phyloP scores from a whole-genome alignment of 2,888 invertebrate species.

The Epinotia ramella region DNA sequence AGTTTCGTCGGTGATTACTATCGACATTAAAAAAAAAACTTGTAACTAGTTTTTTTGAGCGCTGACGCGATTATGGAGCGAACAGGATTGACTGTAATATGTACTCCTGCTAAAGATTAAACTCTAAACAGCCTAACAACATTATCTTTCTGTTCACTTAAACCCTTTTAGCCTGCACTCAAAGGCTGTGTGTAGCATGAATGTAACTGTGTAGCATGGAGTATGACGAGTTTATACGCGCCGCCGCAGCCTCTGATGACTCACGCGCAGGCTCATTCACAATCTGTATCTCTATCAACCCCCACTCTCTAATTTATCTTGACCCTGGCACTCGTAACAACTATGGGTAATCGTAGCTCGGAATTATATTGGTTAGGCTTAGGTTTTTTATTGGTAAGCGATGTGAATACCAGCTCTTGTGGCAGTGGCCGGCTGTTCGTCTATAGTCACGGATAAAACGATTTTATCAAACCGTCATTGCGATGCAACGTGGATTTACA shows the following conservation, averaged over 20 bases:
- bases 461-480: conserved; percentile 22
- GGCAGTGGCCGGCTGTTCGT: conserved; percentile 15
- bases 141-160: neutral
- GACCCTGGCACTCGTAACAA: neutral
- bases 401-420: neutral
- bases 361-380: neutral
- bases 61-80: conserved; percentile 9
- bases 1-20: neutral
- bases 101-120: neutral
- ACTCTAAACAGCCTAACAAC: neutral
- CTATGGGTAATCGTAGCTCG: neutral
- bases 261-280: conserved; percentile 49
- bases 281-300: neutral
- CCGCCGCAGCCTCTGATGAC: conserved; percentile 57
- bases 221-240: conserved; percentile 49
- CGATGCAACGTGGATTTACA: conserved; percentile 9
- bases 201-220: conserved; percentile 24
- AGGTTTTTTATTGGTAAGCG: neutral
- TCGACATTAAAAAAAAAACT: neutral
- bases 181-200: neutral
- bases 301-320: neutral
- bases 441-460: conserved; percentile 18
- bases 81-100: conserved; percentile 4
- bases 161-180: neutral
- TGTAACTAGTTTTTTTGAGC: conserved; percentile 2